Evolutionary conservation across 2,888 invertebrate genomes (phyloP), one percentile per base, ranked within the genome.

Genomic region (Gonocerus acuteangulatus): DNA sequence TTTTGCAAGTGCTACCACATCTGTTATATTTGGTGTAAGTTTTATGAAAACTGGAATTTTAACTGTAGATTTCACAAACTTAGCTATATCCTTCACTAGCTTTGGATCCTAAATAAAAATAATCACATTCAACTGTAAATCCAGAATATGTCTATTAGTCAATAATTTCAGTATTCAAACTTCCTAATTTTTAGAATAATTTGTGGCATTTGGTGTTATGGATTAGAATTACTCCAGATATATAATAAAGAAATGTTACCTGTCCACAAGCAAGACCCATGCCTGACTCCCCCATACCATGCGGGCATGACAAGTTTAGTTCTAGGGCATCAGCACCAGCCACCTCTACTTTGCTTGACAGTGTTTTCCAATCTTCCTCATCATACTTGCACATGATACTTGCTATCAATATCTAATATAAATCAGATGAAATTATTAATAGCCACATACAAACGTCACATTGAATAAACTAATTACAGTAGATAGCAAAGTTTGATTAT

Each of bases 221-320:
- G n/a, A n/a, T n/a, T n/a, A n/a, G n/a, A n/a, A n/a, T n/a, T n/a
- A n/a, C n/a, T n/a, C n/a, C n/a, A n/a, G n/a, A n/a, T n/a, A n/a
- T n/a, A n/a, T n/a, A n/a, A n/a, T n/a, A n/a, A n/a, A n/a, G n/a
- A n/a, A n/a, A n/a, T n/a, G n/a, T n/a, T 27, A 89, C 90, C 81
- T 96, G 95, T 61, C 97, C 97, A 75, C 97, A 97, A 48, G 97
- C 97, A 56, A 99, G 77, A 0, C 97, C 99, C 97, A 99, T 97
- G 42, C 96, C 96, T 11, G 89, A 84, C 73, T 96, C 96, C 1
- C 95, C 95, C 95, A 99, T 97, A 4, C 97, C 97, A 74, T 99
- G 97, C 0, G 97, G 97, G 74, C 99, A 97, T 0, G 95, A 96
- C 54, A 99, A 76, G 78, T 99, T 99, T 54, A 97, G 76, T 72